A percentile compares a stretch with the other conserved stretches of the same genome.
Evolutionary conservation across 2,113 vertebrate genomes (phyloP).

Genomic region (Erythrocercus mccallii): DNA sequence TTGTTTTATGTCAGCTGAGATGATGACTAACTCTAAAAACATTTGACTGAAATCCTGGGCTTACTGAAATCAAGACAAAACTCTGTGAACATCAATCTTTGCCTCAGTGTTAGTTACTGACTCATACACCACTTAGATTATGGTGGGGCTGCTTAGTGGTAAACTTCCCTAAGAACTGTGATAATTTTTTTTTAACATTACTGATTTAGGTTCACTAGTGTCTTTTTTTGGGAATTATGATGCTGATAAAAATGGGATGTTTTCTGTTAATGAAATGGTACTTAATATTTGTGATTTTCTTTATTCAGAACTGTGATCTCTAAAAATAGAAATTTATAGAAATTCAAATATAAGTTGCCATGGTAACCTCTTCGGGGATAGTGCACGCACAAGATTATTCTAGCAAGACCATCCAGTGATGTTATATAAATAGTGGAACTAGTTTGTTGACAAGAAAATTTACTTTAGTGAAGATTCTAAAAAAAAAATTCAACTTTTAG

Average conservation of each 20-base stretch:
- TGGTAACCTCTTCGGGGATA: conserved; percentile 72
- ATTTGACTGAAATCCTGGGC: neutral
- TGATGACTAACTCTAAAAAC: conserved; percentile 31
- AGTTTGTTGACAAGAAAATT: conserved; percentile 1
- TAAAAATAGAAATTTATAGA: conserved; percentile 76
- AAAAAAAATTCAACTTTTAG: neutral
- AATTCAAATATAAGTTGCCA: conserved; percentile 75
- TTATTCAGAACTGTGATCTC: conserved; percentile 60
- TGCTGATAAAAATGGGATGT: neutral
- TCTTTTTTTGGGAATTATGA: neutral
- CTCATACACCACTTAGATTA: neutral
- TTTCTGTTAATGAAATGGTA: conserved; percentile 22
- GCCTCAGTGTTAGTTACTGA: neutral
- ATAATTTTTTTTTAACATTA: neutral
- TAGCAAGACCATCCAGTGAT: conserved; percentile 54
- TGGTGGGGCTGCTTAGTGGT: neutral
- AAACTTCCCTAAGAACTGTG: conserved; percentile 15
- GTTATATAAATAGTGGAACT: conserved; percentile 60
- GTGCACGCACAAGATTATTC: conserved; percentile 58
- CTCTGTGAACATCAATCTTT: neutral
- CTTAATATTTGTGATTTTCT: conserved; percentile 44
- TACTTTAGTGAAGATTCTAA: neutral
- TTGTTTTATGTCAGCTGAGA: conserved; percentile 24
- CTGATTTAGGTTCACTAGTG: neutral
- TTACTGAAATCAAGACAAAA: conserved; percentile 7